These are phyloP conservation scores for Melipona bicolor DNA, from an alignment of 2,888 invertebrate genomes.

Conservation along the genomic window DNA sequence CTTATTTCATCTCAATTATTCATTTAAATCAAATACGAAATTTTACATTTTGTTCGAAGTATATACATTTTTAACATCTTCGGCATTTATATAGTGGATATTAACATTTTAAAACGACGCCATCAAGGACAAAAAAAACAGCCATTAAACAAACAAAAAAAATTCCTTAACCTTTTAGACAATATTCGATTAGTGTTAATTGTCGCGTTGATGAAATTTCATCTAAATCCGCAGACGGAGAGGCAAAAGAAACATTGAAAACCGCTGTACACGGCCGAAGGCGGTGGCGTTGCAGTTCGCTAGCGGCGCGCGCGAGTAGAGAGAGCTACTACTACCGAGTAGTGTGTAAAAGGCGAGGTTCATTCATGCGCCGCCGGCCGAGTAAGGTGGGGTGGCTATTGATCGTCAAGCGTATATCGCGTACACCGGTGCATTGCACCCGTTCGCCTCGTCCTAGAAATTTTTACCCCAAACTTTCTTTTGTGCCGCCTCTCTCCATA, in stretches of 20 bases:
- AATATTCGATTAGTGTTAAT: neutral
- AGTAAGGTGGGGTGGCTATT: slow-evolving; percentile 82
- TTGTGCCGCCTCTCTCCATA: slow-evolving; percentile 53
- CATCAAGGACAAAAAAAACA: neutral
- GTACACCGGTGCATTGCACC: slow-evolving; percentile 78
- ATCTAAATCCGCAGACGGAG: neutral
- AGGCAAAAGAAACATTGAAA: slow-evolving; percentile 28
- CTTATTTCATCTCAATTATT: neutral
- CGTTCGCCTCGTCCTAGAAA: slow-evolving; percentile 76
- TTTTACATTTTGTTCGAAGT: neutral
- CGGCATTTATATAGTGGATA: too few relatives aligned
- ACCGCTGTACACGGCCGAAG: slow-evolving; percentile 37
- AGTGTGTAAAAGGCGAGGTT: slow-evolving; percentile 80
- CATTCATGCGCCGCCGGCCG: slow-evolving; percentile 82
- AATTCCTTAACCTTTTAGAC: neutral
- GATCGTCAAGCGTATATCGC: slow-evolving; percentile 79
- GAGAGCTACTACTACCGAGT: slow-evolving; percentile 61
- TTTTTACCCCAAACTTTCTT: slow-evolving; percentile 74
- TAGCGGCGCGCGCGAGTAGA: slow-evolving; percentile 51
- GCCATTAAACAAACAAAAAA: too few relatives aligned
- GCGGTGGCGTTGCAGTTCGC: slow-evolving; percentile 27
- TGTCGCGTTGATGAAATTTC: neutral
- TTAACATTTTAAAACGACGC: neutral
- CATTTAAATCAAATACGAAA: neutral
- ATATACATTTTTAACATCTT: neutral